Conservation (phyloP, 2,797 vertebrate species). For the Catamblyrhynchus diadema region DNA sequence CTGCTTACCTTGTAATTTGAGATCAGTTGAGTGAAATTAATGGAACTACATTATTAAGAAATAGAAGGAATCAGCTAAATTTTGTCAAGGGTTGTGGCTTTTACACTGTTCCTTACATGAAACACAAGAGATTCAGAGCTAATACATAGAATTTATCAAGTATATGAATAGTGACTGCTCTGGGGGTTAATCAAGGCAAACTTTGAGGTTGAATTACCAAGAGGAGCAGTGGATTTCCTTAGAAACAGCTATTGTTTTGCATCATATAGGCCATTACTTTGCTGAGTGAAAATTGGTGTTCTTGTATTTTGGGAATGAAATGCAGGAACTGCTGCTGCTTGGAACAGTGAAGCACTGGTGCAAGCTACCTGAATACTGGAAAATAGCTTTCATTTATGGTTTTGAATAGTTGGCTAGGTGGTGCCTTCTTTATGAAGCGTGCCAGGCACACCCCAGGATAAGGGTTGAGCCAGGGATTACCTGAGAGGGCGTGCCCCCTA, state of each 20-base stretch:
- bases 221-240: background rate
- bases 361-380: background rate
- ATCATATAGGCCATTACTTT: background rate
- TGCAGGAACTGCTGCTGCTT: background rate
- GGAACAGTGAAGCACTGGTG: background rate
- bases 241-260: background rate
- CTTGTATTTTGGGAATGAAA: background rate
- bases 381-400: background rate
- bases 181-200: background rate
- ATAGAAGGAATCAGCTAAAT: background rate
- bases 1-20: background rate
- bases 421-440: background rate
- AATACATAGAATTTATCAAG: background rate
- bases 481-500: fast-evolving
- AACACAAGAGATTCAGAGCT: background rate
- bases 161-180: background rate
- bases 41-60: background rate
- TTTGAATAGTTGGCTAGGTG: background rate
- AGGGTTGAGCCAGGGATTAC: background rate
- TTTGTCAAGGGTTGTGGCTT: background rate
- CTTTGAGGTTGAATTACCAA: background rate
- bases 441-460: background rate
- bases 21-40: background rate
- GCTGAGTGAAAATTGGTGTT: background rate
- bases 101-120: background rate